A percentile compares a stretch with the other conserved stretches of the same genome.
Evolutionary conservation across 1,140 invertebrate genomes (phyloP).

Genomic region (Neodiprion lecontei): DNA sequence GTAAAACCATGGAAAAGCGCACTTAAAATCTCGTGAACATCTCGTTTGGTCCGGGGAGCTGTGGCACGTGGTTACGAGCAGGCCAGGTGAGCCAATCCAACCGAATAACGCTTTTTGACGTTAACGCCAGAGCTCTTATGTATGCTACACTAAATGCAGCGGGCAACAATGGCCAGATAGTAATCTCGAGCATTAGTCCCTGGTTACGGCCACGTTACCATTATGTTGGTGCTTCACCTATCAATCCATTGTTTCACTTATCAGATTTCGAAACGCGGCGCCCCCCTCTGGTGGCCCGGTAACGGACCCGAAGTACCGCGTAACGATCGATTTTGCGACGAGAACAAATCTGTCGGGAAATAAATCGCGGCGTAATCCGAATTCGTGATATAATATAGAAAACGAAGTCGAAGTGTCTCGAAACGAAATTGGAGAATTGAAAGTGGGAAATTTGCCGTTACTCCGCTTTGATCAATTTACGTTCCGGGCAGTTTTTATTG

Average conservation of each 20-base stretch:
- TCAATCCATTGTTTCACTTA: conserved; percentile 41
- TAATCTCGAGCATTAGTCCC: conserved; percentile 43
- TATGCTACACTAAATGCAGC: conserved; percentile 35
- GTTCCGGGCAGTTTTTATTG: background rate
- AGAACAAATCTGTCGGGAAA: background rate
- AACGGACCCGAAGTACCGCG: background rate
- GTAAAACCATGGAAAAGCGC: too few relatives aligned
- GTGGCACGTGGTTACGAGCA: conserved; percentile 29
- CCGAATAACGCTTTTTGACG: conserved; percentile 47
- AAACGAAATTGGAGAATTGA: too few relatives aligned
- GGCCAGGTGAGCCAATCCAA: conserved; percentile 43
- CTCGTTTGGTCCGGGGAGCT: conserved; percentile 32
- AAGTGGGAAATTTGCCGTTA: background rate
- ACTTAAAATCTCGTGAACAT: conserved; percentile 40
- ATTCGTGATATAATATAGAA: too few relatives aligned
- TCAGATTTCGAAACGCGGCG: conserved; percentile 17
- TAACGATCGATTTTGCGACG: background rate
- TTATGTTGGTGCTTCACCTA: conserved; percentile 37
- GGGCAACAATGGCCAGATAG: conserved; percentile 39
- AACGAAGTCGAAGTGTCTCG: too few relatives aligned
- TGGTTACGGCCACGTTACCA: conserved; percentile 42
- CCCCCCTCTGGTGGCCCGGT: background rate
- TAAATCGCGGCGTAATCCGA: background rate
- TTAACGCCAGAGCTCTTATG: conserved; percentile 42
- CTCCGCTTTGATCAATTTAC: background rate